Evolutionary conservation across 2,113 vertebrate species (phyloP).

Genomic region (Machaerirhynchus nigripectus): DNA sequence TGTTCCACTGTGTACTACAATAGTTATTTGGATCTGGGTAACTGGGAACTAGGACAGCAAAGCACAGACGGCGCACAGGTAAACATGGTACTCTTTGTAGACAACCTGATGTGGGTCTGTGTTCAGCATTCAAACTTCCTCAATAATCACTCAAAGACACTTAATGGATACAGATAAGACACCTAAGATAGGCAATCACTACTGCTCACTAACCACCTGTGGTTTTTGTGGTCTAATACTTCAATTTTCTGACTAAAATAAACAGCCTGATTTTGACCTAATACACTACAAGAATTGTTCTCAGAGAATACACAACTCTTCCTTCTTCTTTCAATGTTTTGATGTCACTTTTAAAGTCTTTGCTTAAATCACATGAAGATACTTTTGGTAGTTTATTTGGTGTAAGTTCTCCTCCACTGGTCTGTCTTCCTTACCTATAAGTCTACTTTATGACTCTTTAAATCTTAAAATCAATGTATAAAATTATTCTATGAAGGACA

Average conservation of each 20-base stretch:
- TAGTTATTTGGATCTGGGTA: not conserved
- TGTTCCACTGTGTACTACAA: not conserved
- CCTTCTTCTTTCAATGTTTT: not conserved
- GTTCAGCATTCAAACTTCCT: not conserved
- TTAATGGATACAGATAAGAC: not conserved
- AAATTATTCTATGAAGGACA: not conserved
- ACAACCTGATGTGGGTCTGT: not conserved
- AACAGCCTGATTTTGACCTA: not conserved
- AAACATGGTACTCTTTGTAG: not conserved
- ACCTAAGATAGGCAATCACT: not conserved
- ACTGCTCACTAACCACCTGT: not conserved
- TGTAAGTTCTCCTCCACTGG: not conserved
- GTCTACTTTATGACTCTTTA: not conserved
- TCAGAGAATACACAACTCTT: not conserved
- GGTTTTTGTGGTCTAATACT: not conserved
- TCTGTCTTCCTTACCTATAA: not conserved
- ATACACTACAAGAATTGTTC: not conserved
- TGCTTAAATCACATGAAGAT: not conserved
- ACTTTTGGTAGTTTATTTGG: not conserved
- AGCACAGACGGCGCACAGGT: not conserved
- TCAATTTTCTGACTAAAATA: not conserved
- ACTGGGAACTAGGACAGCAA: not conserved
- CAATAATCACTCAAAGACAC: not conserved
- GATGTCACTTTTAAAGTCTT: not conserved
- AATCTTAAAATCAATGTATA: not conserved